These are phyloP conservation scores for Suncus etruscus DNA, from an alignment of 2,113 vertebrate genomes.

Conservation along the genomic window DNA sequence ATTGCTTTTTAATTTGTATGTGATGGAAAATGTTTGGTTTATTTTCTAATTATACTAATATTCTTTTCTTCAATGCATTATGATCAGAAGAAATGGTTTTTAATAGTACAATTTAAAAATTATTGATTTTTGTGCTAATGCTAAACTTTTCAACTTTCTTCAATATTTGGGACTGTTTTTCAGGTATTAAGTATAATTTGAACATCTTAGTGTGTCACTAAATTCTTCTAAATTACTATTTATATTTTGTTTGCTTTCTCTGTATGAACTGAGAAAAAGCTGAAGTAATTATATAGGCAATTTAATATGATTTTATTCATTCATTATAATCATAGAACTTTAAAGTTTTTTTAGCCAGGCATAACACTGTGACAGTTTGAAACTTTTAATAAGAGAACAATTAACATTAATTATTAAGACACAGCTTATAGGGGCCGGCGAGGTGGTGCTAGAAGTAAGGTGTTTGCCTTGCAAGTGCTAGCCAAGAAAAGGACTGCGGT, in stretches of 20 bases:
- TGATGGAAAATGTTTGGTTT: background rate
- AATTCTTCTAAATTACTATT: conserved; percentile 19
- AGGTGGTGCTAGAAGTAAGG: no score
- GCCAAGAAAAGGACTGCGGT: no score
- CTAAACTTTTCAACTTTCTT: background rate
- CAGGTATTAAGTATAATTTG: background rate
- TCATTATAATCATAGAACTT: conserved; percentile 55
- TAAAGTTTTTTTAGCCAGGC: background rate
- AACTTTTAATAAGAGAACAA: conserved; percentile 1
- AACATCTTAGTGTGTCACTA: background rate
- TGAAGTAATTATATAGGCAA: conserved; percentile 52
- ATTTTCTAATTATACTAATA: background rate
- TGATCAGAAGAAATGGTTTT: background rate
- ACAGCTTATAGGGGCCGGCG: no score
- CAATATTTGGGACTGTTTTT: background rate
- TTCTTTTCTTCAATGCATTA: background rate
- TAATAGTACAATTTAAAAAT: background rate
- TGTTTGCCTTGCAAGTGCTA: no score
- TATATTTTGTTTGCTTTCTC: conserved; percentile 40
- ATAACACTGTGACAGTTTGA: conserved; percentile 26
- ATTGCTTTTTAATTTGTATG: conserved; percentile 6
- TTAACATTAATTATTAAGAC: conserved; percentile 9
- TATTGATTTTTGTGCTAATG: background rate
- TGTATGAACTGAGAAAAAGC: conserved; percentile 34
- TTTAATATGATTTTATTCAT: conserved; percentile 60